phyloP scores from a whole-genome alignment of 2,797 vertebrate species.

The Holocentrus rufus region DNA sequence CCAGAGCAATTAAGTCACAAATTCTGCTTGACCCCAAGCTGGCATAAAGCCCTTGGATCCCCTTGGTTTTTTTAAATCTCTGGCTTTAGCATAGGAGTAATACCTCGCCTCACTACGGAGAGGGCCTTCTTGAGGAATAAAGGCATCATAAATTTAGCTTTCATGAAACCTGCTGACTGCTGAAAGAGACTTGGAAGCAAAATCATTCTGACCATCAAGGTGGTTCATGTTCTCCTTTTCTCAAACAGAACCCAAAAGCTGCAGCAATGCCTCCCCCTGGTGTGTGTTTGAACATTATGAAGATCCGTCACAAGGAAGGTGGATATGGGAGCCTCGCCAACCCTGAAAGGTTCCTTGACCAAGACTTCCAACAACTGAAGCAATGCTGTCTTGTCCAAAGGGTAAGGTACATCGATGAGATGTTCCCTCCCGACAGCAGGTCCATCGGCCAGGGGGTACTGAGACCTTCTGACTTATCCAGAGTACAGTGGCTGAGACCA shows the following conservation, averaged over 20 bases:
- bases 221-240: not conserved
- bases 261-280: conserved; percentile 73
- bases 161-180: too few species aligned
- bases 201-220: too few species aligned
- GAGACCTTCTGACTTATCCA: conserved; percentile 28
- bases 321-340: conserved; percentile 67
- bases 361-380: conserved; percentile 74
- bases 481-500: conserved; percentile 78
- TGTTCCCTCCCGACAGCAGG: conserved; percentile 72
- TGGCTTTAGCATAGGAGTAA: too few species aligned
- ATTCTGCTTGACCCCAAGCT: too few species aligned
- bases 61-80: too few species aligned
- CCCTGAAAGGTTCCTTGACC: conserved; percentile 70
- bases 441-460: conserved; percentile 74
- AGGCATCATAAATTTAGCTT: too few species aligned
- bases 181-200: too few species aligned
- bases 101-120: too few species aligned
- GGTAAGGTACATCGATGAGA: conserved; percentile 69
- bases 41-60: too few species aligned
- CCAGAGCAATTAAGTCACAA: too few species aligned
- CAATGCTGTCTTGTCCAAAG: conserved; percentile 49
- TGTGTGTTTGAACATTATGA: conserved; percentile 76
- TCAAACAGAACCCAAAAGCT: conserved; percentile 3
- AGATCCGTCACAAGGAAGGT: conserved; percentile 62
- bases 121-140: too few species aligned